Base-by-base conservation (phyloP, 2,797 vertebrate genomes). In the Thunnus albacares region DNA sequence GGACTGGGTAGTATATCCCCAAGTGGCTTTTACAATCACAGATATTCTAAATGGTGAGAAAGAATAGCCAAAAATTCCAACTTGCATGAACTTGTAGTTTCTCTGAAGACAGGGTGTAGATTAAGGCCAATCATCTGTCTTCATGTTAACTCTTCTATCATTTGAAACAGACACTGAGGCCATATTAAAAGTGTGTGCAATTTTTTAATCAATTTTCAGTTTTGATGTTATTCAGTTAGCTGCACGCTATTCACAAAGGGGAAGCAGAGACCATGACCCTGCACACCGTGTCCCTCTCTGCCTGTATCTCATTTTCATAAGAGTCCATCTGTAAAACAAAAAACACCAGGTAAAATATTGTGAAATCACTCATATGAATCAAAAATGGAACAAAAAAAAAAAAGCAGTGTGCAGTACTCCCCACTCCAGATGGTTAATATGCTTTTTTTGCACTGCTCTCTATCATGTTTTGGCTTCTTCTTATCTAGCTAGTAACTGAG, bases 101-200 rank as follows among this genome's bases (percentile, higher is more conserved):
- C 15, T 30, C 45, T 58, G 11, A 59, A 52, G 22, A 65, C 52
- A 64, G 26, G 10, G 6, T 53, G 28, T 81, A 60, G 47, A 53
- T 64, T 11, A 43, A n/a, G 13, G 13, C 26, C 15, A 47, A 47
- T 59, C 22, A 64, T 65, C 53, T 45, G 14, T 52, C 26, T 45
- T 47, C 26, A 49, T 17, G 14, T 62, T 26, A 49, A 18, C 10
- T 13, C 8, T 6, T 47, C 7, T 5, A 6, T 24, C 8, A 10
- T 56, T 18, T 58, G n/a, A 45, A 24, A 66, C 3, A 11, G 20
- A 61, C 13, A 60, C 30, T 61, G 33, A 22, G 22, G 14, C 26
- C 5, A 1, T 3, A 28, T 71, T 17, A 64, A 64, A 43, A 18
- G 4, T 13, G 0, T 38, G 26, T 58, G 18, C n/a, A 43, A 2